Conservation (phyloP, 2,113 vertebrate species). For the Xenopus borealis region DNA sequence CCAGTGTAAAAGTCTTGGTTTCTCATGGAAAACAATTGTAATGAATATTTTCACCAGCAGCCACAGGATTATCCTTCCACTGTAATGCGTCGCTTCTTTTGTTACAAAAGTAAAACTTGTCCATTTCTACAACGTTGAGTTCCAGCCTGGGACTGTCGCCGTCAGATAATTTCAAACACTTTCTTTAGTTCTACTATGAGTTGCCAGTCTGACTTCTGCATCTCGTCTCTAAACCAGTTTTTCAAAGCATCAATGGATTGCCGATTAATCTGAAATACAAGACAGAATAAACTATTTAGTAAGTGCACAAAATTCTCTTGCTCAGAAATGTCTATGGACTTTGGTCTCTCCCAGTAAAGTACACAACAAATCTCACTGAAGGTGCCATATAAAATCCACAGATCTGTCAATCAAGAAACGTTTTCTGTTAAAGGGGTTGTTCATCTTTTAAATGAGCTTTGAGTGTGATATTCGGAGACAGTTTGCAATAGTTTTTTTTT, state of each 20-base stretch:
- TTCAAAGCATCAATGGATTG: slow-evolving; percentile 96
- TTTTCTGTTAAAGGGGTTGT: too few species aligned
- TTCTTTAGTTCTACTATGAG: slow-evolving; percentile 98
- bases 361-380: too few species aligned
- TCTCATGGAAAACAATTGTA: slow-evolving; percentile 86
- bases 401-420: too few species aligned
- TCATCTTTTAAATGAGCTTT: too few species aligned
- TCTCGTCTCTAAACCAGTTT: slow-evolving; percentile 98
- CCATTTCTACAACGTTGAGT: slow-evolving; percentile 49
- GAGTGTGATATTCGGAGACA: too few species aligned
- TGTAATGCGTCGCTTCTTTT: slow-evolving; percentile 53
- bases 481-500: too few species aligned
- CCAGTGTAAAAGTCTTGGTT: slow-evolving; percentile 86
- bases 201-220: slow-evolving; percentile 97
- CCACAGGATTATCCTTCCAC: slow-evolving; percentile 57
- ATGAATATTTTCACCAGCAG: slow-evolving; percentile 65
- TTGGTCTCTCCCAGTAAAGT: too few species aligned
- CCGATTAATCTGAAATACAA: slow-evolving; percentile 83
- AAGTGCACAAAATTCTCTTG: not conserved
- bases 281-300: not conserved
- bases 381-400: too few species aligned
- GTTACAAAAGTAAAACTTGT: slow-evolving; percentile 40
- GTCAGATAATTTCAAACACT: slow-evolving; percentile 95
- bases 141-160: slow-evolving; percentile 55
- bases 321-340: too few species aligned